Base-by-base conservation (phyloP, 2,888 invertebrate genomes). In the Agapostemon virescens region DNA sequence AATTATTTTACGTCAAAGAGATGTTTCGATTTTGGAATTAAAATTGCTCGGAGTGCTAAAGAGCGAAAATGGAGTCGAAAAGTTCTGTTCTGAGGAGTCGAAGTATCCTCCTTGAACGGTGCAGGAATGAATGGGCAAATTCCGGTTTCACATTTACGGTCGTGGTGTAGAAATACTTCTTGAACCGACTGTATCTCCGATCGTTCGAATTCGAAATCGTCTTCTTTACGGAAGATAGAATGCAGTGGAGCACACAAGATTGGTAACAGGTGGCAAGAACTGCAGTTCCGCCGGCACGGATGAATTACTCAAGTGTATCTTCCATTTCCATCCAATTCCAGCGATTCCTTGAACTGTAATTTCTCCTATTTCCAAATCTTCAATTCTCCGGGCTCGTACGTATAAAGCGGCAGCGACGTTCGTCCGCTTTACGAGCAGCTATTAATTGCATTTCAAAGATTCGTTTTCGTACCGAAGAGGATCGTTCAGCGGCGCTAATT, bases 401-500 rank as follows among this genome's bases (percentile, higher is more conserved):
- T n/a, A 11, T 11, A 49, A 49, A n/a, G n/a, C 1, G 49, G n/a
- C 49, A 49, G 36, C n/a, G 1, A 20, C 58, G 30, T 17, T 26
- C 26, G 55, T 26, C 55, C 15, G 42, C 40, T 67, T 49, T 42
- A 26, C 30, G 26, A 42, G 17, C 42, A 36, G 33, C 68, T 49
- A 49, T 17, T 23, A 49, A 61, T 73, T 36, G 36, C 61, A 40
- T 36, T 42, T 55, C 30, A 38, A 23, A 42, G 67, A 55, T 69
- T 58, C 23, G 55, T 58, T 71, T 78, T 26, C 52, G 30, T 26
- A 45, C n/a, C 55, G 36, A 69, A 63, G 69, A 42, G 20, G 38
- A 64, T 36, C 66, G 61, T 66, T 61, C 30, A 68, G 61, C 66
- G 13, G 15, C 52, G 49, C 40, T 63, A 69, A 74, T 66, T n/a